phyloP scores from a whole-genome alignment of 2,113 vertebrate species.

The Sterna hirundo region DNA sequence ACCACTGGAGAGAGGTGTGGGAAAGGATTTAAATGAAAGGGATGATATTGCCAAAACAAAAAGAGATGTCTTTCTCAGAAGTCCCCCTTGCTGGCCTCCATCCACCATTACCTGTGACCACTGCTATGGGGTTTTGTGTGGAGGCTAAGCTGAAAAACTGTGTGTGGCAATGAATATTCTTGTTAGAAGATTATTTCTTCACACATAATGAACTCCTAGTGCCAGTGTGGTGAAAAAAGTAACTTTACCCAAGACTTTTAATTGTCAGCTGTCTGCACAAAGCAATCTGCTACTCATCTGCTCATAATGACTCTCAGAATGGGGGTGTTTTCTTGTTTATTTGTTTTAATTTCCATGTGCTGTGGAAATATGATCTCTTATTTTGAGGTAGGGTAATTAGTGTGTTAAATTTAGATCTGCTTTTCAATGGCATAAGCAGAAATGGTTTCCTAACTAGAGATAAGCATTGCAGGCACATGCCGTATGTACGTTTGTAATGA shows the following conservation, averaged over 20 bases:
- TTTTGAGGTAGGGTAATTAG: background rate
- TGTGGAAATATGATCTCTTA: background rate
- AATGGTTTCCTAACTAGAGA: background rate
- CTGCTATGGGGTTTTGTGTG: background rate
- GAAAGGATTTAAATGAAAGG: background rate
- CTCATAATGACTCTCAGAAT: background rate
- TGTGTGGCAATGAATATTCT: background rate
- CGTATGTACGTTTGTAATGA: background rate
- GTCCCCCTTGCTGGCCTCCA: background rate
- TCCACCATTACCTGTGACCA: background rate
- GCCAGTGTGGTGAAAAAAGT: background rate
- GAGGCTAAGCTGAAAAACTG: background rate
- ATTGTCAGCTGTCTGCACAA: background rate
- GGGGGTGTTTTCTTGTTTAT: background rate
- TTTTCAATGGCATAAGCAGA: background rate
- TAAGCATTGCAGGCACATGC: background rate
- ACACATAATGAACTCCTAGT: background rate
- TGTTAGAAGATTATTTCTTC: background rate
- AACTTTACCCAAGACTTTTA: background rate
- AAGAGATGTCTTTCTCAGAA: background rate
- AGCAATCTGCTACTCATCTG: background rate
- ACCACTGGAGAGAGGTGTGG: background rate
- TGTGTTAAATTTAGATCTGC: background rate
- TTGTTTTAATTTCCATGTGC: background rate
- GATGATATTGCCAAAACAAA: background rate